Conservation (phyloP, 2,797 vertebrate species). For the Aldrovandia affinis region DNA sequence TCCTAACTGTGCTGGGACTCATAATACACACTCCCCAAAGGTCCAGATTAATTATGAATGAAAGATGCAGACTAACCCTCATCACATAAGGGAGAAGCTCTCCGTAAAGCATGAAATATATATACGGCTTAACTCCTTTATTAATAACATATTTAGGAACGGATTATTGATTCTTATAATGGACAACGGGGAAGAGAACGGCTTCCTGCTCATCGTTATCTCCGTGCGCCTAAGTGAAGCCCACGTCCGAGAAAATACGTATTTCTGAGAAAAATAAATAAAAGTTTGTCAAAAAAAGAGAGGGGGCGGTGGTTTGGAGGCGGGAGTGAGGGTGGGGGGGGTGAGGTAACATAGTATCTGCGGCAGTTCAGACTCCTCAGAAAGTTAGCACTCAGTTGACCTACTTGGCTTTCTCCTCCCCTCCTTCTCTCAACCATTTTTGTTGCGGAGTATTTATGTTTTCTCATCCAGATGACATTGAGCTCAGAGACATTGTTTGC, state of each 20-base stretch:
- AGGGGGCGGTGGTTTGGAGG: not conserved
- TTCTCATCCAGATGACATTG: conserved; percentile 49
- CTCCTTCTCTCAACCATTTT: conserved; percentile 15
- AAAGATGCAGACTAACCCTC: conserved; percentile 68
- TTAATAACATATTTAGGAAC: conserved; percentile 76
- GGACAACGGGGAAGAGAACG: conserved; percentile 40
- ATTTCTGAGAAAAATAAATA: conserved; percentile 13
- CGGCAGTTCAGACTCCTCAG: not conserved
- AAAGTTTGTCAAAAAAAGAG: not conserved
- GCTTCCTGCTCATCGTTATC: conserved; percentile 56
- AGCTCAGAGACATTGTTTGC: conserved; percentile 47
- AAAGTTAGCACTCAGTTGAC: conserved; percentile 42
- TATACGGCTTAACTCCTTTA: conserved; percentile 72
- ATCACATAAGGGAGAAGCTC: conserved; percentile 60
- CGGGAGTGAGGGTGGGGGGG: not conserved
- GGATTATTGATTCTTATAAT: conserved; percentile 69
- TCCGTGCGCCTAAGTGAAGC: conserved; percentile 42
- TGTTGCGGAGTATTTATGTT: conserved; percentile 33
- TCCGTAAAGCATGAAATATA: conserved; percentile 75
- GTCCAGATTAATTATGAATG: conserved; percentile 77
- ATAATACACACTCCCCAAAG: conserved; percentile 69
- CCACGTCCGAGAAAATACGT: conserved; percentile 30
- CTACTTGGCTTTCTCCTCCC: conserved; percentile 37
- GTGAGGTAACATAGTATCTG: not conserved
- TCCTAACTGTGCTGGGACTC: conserved; percentile 61